These are phyloP conservation scores for Lasiurus borealis DNA, from an alignment of 2,113 vertebrate species.

Conservation along the genomic window DNA sequence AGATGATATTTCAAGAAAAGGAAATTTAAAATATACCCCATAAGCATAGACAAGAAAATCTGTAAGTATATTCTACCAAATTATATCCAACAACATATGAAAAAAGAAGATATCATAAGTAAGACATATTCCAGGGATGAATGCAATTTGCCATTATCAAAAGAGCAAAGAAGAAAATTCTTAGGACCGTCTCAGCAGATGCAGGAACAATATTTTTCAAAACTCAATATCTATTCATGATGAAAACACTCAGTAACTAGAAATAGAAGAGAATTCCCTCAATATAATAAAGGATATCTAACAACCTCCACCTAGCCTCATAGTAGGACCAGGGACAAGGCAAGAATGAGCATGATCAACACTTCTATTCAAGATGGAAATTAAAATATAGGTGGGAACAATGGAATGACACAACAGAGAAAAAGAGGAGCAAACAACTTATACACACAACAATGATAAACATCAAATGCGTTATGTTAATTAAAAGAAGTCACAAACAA, in stretches of 20 bases:
- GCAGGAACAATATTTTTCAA: not conserved
- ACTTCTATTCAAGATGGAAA: not conserved
- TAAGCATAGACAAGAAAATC: not conserved
- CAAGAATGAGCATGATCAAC: not conserved
- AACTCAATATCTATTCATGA: not conserved
- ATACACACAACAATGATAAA: not conserved
- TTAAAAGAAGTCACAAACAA: not conserved
- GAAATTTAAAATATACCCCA: not conserved
- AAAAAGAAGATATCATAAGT: not conserved
- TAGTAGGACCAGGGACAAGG: not conserved
- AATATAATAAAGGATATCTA: not conserved
- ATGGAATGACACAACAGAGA: not conserved
- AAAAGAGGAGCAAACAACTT: not conserved
- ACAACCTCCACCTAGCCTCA: not conserved
- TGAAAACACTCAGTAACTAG: not conserved
- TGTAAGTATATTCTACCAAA: not conserved
- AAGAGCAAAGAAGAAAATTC: not conserved
- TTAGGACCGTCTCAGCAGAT: not conserved
- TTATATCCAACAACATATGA: not conserved
- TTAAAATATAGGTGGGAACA: not conserved
- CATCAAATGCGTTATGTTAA: conserved; percentile 28
- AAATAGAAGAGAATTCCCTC: not conserved
- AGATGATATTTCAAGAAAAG: conserved; percentile 45
- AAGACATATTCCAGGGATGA: not conserved
- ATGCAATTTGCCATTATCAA: not conserved